A percentile compares a stretch with the other conserved stretches of the same genome.
These are phyloP conservation scores for Strigamia crassipes DNA, from an alignment of 2,888 invertebrate species.

Conservation along the genomic window DNA sequence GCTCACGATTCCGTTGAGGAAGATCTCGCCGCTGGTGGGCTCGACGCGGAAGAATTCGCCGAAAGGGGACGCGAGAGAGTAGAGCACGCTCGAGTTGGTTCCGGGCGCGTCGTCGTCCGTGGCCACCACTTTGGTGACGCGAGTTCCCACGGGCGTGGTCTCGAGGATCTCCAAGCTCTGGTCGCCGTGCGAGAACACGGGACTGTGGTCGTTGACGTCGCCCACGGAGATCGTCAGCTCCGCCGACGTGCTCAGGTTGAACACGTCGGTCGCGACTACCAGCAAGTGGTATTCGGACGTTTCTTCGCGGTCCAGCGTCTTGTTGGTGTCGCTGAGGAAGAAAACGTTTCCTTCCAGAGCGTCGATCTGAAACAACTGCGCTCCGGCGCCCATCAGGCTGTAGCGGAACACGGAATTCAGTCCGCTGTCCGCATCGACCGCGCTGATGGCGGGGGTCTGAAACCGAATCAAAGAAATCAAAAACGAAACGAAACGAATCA, in stretches of 20 bases:
- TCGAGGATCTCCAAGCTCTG: conserved; percentile 56
- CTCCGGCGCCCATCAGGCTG: conserved; percentile 74
- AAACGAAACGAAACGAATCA: no score
- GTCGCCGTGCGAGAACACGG: conserved; percentile 54
- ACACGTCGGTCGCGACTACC: conserved; percentile 53
- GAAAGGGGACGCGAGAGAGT: conserved; percentile 67
- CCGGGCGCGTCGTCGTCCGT: conserved; percentile 61
- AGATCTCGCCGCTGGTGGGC: conserved; percentile 65
- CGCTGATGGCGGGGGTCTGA: conserved; percentile 68
- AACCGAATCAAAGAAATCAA: neutral
- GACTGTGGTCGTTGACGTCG: conserved; percentile 79
- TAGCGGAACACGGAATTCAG: conserved; percentile 65
- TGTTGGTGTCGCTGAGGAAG: conserved; percentile 49
- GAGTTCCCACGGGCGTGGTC: conserved; percentile 55
- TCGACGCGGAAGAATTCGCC: conserved; percentile 74
- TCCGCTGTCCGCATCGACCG: conserved; percentile 64
- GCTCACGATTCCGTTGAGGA: conserved; percentile 52
- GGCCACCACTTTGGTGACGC: conserved; percentile 55
- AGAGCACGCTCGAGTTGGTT: conserved; percentile 72
- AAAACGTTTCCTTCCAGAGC: conserved; percentile 55
- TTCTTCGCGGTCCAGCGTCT: conserved; percentile 55
- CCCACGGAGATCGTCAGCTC: conserved; percentile 71
- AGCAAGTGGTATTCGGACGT: conserved; percentile 51
- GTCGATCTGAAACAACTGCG: conserved; percentile 73
- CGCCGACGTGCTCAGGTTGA: conserved; percentile 75